These are phyloP conservation scores for Papilio demoleus DNA, from an alignment of 2,888 invertebrate species.

Conservation along the genomic window DNA sequence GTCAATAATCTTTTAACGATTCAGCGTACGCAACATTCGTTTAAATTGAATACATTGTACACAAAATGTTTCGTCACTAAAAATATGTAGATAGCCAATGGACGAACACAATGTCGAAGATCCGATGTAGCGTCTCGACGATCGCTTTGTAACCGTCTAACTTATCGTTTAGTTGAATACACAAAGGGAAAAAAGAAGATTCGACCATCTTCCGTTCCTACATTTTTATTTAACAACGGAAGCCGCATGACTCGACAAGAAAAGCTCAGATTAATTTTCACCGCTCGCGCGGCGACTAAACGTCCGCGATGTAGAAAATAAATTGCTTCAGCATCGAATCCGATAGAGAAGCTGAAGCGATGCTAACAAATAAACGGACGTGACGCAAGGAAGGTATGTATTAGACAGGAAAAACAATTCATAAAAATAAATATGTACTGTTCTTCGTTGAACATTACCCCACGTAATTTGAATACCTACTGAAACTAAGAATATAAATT, in stretches of 20 bases:
- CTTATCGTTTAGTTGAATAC: slow-evolving; percentile 50
- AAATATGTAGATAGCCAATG: slow-evolving; percentile 36
- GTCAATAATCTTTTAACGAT: slow-evolving; percentile 38
- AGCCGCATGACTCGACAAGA: slow-evolving; percentile 77
- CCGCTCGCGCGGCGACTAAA: slow-evolving; percentile 55
- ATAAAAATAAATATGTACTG: too few relatives aligned
- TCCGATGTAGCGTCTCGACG: slow-evolving; percentile 33
- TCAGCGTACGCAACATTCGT: slow-evolving; percentile 29
- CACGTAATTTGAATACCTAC: slow-evolving; percentile 18
- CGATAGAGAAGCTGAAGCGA: slow-evolving; percentile 53
- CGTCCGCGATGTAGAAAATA: slow-evolving; percentile 61
- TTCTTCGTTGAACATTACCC: slow-evolving; percentile 51
- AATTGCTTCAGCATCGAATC: slow-evolving; percentile 60
- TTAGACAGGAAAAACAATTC: slow-evolving; percentile 48
- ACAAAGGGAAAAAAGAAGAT: slow-evolving; percentile 59
- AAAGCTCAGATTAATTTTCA: slow-evolving; percentile 76
- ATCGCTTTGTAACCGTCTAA: slow-evolving; percentile 41
- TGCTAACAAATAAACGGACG: slow-evolving; percentile 63
- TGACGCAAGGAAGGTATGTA: slow-evolving; percentile 47
- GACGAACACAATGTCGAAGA: slow-evolving; percentile 35
- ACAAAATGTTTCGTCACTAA: slow-evolving; percentile 40
- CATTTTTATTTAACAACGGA: slow-evolving; percentile 78
- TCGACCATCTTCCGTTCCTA: slow-evolving; percentile 69
- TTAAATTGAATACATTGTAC: slow-evolving; percentile 41
- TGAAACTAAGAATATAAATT: slow-evolving; percentile 31